phyloP scores from a whole-genome alignment of 1,140 invertebrate species.

The Oreohelix idahoensis region DNA sequence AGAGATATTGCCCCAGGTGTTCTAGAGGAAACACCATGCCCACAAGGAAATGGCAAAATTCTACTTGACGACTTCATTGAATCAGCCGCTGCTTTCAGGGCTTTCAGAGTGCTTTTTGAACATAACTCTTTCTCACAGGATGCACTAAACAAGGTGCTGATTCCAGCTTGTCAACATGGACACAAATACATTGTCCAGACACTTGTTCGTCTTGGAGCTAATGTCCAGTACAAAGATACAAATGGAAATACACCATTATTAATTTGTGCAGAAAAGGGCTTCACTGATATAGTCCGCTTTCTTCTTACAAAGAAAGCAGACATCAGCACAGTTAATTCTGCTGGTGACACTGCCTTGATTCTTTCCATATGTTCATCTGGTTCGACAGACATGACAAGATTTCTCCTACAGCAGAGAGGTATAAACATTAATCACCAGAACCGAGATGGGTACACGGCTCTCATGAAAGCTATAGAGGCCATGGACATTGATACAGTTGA shows the following conservation, averaged over 20 bases:
- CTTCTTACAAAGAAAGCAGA: background rate
- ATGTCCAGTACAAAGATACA: background rate
- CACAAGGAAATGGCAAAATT: background rate
- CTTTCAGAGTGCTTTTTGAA: background rate
- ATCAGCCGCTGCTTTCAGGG: background rate
- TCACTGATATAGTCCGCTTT: background rate
- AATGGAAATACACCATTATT: constrained; percentile 4
- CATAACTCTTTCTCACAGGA: background rate
- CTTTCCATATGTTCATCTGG: background rate
- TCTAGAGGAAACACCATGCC: no score
- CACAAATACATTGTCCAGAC: background rate
- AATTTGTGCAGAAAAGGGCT: background rate
- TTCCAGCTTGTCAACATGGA: background rate
- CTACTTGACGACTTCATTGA: background rate
- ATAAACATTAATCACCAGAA: constrained; percentile 4
- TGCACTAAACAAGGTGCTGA: background rate
- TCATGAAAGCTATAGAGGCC: background rate
- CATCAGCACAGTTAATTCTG: background rate
- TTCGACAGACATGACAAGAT: background rate
- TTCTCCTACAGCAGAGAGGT: background rate
- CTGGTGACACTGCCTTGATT: constrained; percentile 1
- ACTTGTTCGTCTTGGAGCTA: background rate
- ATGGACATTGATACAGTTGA: background rate
- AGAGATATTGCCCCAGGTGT: no score
- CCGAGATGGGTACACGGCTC: background rate